Percentiles rank a stretch among this genome's conserved stretches.
phyloP scores from a whole-genome alignment of 2,888 invertebrate species.

The Anoplius nigerrimus region DNA sequence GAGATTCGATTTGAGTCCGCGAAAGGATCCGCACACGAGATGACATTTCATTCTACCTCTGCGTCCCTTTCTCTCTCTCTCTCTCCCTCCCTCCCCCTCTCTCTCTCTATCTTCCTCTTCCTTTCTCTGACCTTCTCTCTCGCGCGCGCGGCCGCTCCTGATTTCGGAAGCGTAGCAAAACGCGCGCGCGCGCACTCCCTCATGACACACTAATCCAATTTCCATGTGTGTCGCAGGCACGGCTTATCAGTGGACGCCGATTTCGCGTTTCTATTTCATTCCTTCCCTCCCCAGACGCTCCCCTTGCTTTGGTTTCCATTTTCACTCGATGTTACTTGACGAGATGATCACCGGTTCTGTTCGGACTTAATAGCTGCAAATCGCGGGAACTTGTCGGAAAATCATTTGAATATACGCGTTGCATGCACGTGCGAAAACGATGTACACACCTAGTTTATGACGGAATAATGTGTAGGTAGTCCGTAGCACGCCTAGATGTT shows the following conservation, averaged over 20 bases:
- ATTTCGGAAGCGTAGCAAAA: conserved; percentile 2
- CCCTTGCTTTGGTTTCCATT: conserved; percentile 8
- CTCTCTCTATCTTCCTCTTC: background rate
- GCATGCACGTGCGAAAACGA: too few species aligned
- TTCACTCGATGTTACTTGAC: background rate
- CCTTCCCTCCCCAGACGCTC: background rate
- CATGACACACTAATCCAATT: conserved; percentile 54
- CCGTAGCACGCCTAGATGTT: too few species aligned
- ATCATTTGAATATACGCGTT: too few species aligned
- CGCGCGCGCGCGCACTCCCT: conserved; percentile 4
- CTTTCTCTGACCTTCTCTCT: background rate
- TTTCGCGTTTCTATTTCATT: conserved; percentile 31
- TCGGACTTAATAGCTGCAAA: too few species aligned
- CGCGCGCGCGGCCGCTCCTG: background rate
- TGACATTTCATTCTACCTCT: background rate
- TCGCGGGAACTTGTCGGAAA: too few species aligned
- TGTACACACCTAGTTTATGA: too few species aligned
- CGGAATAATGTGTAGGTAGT: too few species aligned
- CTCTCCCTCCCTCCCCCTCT: background rate
- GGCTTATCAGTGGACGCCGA: conserved; percentile 28
- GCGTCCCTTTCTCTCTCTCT: background rate
- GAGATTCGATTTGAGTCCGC: too few species aligned
- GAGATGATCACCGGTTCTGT: too few species aligned
- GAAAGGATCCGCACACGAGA: too few species aligned
- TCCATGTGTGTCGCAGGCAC: conserved; percentile 32